Conservation (phyloP, 2,113 vertebrate genomes). For the Clarias magur region DNA sequence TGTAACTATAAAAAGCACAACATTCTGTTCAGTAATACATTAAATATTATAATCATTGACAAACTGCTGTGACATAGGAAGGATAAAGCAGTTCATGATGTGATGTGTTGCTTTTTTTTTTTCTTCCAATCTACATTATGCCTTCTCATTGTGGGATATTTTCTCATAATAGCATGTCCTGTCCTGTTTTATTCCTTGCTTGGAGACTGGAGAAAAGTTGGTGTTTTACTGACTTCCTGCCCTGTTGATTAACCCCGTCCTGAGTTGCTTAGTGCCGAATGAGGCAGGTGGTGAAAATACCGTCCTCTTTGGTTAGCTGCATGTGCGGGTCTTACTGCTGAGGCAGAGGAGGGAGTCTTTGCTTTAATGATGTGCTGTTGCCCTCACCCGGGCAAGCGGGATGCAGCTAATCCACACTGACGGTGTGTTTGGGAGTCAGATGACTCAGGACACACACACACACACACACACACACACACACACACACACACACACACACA, state of each 20-base stretch:
- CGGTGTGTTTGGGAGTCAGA: conserved; percentile 61
- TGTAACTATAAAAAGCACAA: not conserved
- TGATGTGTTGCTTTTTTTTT: not conserved
- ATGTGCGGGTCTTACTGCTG: conserved; percentile 29
- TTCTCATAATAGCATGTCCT: not conserved
- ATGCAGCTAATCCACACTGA: conserved; percentile 62
- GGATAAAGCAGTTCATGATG: not conserved
- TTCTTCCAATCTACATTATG: not conserved
- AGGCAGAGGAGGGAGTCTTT: conserved; percentile 36
- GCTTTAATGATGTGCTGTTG: conserved; percentile 58
- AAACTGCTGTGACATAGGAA: not conserved
- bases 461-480: conserved; percentile 40
- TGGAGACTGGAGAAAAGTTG: not conserved
- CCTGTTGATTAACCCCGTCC: conserved; percentile 33
- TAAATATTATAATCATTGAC: not conserved
- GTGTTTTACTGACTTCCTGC: conserved; percentile 5
- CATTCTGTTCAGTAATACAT: not conserved
- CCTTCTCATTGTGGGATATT: not conserved
- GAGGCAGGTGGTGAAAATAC: conserved; percentile 20
- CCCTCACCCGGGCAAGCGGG: conserved; percentile 48
- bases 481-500: not conserved
- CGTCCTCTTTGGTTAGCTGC: conserved; percentile 16
- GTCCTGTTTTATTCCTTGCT: conserved; percentile 1
- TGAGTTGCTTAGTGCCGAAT: conserved; percentile 2
- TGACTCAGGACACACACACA: conserved; percentile 46